A percentile compares a stretch with the other conserved stretches of the same genome.
Evolutionary conservation across 2,113 vertebrate genomes (phyloP).

Genomic region (Otocyon megalotis): DNA sequence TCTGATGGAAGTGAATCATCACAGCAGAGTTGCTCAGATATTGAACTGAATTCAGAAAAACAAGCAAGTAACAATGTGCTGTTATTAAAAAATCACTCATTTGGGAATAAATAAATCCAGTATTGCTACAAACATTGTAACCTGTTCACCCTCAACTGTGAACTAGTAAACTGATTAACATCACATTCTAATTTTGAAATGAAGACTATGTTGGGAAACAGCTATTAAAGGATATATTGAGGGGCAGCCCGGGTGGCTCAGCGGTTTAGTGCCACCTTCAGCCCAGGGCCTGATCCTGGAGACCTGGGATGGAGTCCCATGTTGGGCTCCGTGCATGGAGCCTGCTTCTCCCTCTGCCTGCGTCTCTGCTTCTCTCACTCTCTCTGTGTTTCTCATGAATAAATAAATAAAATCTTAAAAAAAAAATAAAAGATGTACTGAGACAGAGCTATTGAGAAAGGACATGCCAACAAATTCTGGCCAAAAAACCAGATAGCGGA

Average conservation of each 20-base stretch:
- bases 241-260: no score
- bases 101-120: conserved; percentile 64
- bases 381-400: no score
- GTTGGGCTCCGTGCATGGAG: no score
- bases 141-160: conserved; percentile 41
- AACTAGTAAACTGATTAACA: conserved; percentile 28
- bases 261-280: no score
- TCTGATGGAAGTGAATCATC: background rate
- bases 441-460: conserved; percentile 61
- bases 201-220: conserved; percentile 48
- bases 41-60: conserved; percentile 48
- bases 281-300: no score
- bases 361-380: no score
- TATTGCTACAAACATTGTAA: conserved; percentile 60
- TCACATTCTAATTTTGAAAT: conserved; percentile 65
- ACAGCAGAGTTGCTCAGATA: conserved; percentile 37
- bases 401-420: no score
- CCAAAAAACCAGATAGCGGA: conserved; percentile 40
- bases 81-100: conserved; percentile 62
- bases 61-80: conserved; percentile 63
- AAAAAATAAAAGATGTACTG: conserved; percentile 29
- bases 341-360: no score
- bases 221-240: background rate
- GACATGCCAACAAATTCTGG: conserved; percentile 51
- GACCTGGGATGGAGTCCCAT: no score